Conservation (phyloP, 2,797 vertebrate species). For the Cirrhinus mrigala region DNA sequence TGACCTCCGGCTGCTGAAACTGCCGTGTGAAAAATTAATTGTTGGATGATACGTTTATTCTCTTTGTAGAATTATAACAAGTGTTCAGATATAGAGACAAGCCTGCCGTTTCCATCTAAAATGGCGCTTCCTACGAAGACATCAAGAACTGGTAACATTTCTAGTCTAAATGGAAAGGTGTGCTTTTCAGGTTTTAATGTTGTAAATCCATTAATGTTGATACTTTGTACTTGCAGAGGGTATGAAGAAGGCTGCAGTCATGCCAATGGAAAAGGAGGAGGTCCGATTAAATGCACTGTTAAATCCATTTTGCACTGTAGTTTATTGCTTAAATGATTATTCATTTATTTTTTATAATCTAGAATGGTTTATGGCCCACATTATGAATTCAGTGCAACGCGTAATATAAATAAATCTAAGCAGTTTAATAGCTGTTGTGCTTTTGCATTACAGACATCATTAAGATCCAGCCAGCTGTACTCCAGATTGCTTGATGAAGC, state of each 20-base stretch:
- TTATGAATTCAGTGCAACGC: background rate
- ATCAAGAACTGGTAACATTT: slow-evolving; percentile 78
- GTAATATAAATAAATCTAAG: slow-evolving; percentile 25
- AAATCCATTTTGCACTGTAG: background rate
- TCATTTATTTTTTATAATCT: slow-evolving; percentile 2
- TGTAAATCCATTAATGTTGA: slow-evolving; percentile 3
- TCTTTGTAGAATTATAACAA: slow-evolving; percentile 75
- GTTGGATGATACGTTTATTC: background rate
- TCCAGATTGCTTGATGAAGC: slow-evolving; percentile 91
- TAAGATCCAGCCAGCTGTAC: slow-evolving; percentile 82
- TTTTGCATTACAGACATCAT: slow-evolving; percentile 74
- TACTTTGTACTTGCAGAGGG: slow-evolving; percentile 61
- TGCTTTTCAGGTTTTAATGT: background rate
- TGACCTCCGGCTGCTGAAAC: background rate
- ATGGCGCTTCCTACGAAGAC: slow-evolving; percentile 70
- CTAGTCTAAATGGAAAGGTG: background rate
- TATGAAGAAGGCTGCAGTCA: slow-evolving; percentile 69
- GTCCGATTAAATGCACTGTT: slow-evolving; percentile 54
- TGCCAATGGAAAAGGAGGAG: slow-evolving; percentile 75
- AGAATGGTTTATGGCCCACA: background rate
- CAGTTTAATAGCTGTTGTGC: slow-evolving; percentile 51
- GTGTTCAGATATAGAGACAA: slow-evolving; percentile 76
- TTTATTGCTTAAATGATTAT: background rate
- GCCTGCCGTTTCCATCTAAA: slow-evolving; percentile 69
- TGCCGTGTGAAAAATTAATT: background rate